phyloP scores from a whole-genome alignment of 2,113 vertebrate genomes.

The Chiloscyllium plagiosum region DNA sequence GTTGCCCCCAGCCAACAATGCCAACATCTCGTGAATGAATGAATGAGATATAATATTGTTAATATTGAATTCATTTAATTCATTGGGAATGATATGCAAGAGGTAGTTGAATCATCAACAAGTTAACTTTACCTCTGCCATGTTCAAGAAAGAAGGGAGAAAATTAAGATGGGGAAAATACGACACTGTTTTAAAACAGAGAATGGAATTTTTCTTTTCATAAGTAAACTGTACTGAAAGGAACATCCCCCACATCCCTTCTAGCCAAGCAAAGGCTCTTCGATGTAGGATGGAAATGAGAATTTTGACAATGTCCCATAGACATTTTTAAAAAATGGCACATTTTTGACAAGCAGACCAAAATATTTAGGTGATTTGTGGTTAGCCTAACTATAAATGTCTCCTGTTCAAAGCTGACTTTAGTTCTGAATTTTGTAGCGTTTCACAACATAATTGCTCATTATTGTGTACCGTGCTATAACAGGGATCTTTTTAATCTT shows the following conservation, averaged over 20 bases:
- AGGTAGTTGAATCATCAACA: too few relatives aligned
- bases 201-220: background rate
- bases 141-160: background rate
- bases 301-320: background rate
- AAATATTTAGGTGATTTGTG: conserved; percentile 4
- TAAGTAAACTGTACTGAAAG: background rate
- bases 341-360: background rate
- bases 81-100: background rate
- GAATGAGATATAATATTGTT: background rate
- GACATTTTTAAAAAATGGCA: background rate
- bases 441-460: background rate
- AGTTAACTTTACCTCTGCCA: background rate
- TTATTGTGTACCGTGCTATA: background rate
- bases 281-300: background rate
- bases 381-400: background rate
- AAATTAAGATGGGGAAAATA: background rate
- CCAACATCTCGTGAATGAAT: background rate
- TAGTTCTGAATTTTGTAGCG: background rate
- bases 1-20: too few relatives aligned
- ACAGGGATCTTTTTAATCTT: background rate
- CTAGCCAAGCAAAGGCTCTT: background rate
- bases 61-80: background rate
- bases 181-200: background rate
- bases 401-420: background rate
- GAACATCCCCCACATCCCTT: background rate